A percentile compares a stretch with the other conserved stretches of the same genome.
phyloP scores from a whole-genome alignment of 2,797 vertebrate species.

The Gymnodraco acuticeps region DNA sequence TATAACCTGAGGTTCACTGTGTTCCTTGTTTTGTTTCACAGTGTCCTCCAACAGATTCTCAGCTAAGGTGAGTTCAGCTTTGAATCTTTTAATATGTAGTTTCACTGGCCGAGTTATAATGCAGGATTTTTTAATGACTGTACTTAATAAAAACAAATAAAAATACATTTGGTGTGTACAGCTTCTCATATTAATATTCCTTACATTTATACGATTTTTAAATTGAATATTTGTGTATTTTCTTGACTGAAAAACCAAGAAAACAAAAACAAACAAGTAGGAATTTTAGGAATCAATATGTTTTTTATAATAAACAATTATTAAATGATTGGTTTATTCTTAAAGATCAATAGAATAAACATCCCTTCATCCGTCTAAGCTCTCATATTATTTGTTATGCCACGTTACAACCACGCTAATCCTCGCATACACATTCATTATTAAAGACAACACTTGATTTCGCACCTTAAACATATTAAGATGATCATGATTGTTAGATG shows the following conservation, averaged over 20 bases:
- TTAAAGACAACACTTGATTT: too few species aligned
- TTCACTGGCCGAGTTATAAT: neutral
- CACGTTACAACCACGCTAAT: neutral
- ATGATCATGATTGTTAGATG: neutral
- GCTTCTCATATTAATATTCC: neutral
- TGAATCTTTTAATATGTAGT: neutral
- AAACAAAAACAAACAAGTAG: neutral
- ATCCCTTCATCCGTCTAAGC: neutral
- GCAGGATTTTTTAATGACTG: too few species aligned
- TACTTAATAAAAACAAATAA: neutral
- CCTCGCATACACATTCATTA: neutral
- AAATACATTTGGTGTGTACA: neutral
- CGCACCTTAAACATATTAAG: neutral
- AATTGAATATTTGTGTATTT: too few species aligned
- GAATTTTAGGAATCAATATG: neutral
- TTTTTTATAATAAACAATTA: neutral
- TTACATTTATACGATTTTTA: neutral
- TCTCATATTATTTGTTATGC: neutral
- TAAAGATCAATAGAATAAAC: neutral
- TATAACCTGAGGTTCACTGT: slow-evolving; percentile 40
- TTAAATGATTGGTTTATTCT: neutral
- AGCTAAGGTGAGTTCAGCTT: slow-evolving; percentile 90
- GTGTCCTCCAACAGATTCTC: slow-evolving; percentile 97
- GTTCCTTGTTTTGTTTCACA: slow-evolving; percentile 72
- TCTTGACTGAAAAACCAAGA: too few species aligned